Conservation (phyloP, 1,140 invertebrate genomes). For the Caenorhabditis tropicalis region DNA sequence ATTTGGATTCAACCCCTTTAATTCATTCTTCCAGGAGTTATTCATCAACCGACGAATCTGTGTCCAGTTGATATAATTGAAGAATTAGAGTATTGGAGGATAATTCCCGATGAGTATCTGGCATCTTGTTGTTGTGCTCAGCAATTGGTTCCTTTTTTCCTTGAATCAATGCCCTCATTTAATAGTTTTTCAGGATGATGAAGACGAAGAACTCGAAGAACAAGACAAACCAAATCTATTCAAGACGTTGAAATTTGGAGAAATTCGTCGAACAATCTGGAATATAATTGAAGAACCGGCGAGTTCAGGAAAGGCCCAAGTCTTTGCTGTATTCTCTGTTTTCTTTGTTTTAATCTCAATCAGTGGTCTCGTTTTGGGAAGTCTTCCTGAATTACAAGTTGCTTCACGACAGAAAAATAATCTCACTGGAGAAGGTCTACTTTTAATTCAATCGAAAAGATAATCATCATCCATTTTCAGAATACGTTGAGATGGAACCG, state of each 20-base stretch:
- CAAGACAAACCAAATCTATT: slow-evolving; percentile 58
- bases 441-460: background rate
- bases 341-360: slow-evolving; percentile 66
- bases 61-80: slow-evolving; percentile 64
- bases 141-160: background rate
- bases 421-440: slow-evolving; percentile 12
- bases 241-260: slow-evolving; percentile 60
- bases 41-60: slow-evolving; percentile 62
- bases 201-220: slow-evolving; percentile 32
- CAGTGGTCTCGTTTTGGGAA: slow-evolving; percentile 62
- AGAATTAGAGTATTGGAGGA: slow-evolving; percentile 63
- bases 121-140: slow-evolving; percentile 59
- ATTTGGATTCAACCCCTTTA: background rate
- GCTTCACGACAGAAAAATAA: slow-evolving; percentile 23
- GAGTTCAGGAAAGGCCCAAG: slow-evolving; percentile 61
- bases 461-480: slow-evolving; percentile 21
- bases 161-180: too few species aligned
- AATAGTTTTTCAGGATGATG: slow-evolving; percentile 47
- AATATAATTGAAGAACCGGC: slow-evolving; percentile 63
- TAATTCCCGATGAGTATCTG: slow-evolving; percentile 54
- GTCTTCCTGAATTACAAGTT: slow-evolving; percentile 63
- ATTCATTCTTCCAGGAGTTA: slow-evolving; percentile 43
- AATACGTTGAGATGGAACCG: slow-evolving; percentile 62
- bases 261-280: slow-evolving; percentile 60
- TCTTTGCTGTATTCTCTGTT: slow-evolving; percentile 62